Base-by-base conservation (phyloP, 2,113 vertebrate species). In the Gambusia affinis region DNA sequence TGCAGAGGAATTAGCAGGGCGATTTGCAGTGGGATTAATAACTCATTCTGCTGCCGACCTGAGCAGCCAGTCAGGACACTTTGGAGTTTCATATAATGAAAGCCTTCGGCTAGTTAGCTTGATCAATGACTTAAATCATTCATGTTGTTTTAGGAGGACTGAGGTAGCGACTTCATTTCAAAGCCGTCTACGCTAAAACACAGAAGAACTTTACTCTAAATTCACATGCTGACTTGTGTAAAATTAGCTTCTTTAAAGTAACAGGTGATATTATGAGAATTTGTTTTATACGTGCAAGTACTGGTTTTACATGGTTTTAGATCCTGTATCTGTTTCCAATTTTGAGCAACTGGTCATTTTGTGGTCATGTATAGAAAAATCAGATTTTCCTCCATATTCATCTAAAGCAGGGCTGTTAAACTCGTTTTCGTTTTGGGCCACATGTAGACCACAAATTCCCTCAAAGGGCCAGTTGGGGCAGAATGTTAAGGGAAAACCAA, bases 51-150 rank as follows among this genome's bases (percentile, higher is more conserved):
- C 8, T 0, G 63, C 60, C 61, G 78, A 76, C 85, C 64, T 57
- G 35, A 76, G 80, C 78, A 82, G 71, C 77, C 90, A 82, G 79
- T 78, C 47, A 63, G 65, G 80, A 79, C 75, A 80, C 79, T 88
- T 74, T 75, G 67, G 76, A 90, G 85, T 79, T 85, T 84, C 86
- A 90, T 90, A 85, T 88, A 83, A 92, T 90, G 85, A 81, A 88
- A 88, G 82, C 85, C 82, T 89, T 84, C 76, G 88, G 81, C 87
- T 92, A 72, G 87, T 87, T 92, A 82, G 85, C 67, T 71, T 74
- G 42, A 92, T 93, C 85, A 89, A 92, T 94, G 91, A 93, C 89
- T 93, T 86, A 73, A 39, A 81, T 64, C 35, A 68, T 87, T 91
- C 82, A 85, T 90, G 79, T 84, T 88, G 75, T 76, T 82, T 81